Evolutionary conservation across 2,888 invertebrate genomes (phyloP).

Genomic region (Hyppa rectilinea): DNA sequence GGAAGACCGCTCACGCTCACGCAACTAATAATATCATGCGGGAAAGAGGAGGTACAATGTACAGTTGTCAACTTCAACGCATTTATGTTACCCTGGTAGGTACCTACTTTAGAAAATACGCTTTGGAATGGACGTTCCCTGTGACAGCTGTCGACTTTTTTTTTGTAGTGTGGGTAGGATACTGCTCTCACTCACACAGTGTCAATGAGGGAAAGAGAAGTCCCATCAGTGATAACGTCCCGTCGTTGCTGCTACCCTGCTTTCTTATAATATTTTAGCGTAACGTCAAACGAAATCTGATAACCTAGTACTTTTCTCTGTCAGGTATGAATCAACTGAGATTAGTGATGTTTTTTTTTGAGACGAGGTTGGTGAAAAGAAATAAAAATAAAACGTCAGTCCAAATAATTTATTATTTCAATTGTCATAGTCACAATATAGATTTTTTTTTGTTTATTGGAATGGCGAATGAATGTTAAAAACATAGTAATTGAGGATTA

Average conservation of each 20-base stretch:
- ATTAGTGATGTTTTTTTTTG: neutral
- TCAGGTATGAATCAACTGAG: neutral
- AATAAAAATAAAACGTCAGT: slow-evolving; percentile 79
- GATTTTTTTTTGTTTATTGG: slow-evolving; percentile 80
- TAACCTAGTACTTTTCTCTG: neutral
- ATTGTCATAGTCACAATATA: slow-evolving; percentile 79
- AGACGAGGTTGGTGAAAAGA: slow-evolving; percentile 15
- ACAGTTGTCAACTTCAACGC: neutral
- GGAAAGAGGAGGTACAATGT: neutral
- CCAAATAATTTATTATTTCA: slow-evolving; percentile 87
- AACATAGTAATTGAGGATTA: slow-evolving; percentile 76
- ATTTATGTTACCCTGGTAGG: neutral
- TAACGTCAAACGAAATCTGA: neutral
- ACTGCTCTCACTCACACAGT: neutral
- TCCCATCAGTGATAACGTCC: neutral
- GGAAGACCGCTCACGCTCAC: neutral
- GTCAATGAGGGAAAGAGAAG: neutral
- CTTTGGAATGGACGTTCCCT: too few species aligned
- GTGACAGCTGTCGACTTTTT: too few species aligned
- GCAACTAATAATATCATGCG: too few species aligned
- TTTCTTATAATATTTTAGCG: neutral
- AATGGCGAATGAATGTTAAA: slow-evolving; percentile 82
- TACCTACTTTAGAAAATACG: too few species aligned
- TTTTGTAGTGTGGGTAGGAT: too few species aligned
- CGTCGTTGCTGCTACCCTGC: too few species aligned